phyloP scores from a whole-genome alignment of 1,140 invertebrate genomes.

The Zeugodacus cucurbitae region DNA sequence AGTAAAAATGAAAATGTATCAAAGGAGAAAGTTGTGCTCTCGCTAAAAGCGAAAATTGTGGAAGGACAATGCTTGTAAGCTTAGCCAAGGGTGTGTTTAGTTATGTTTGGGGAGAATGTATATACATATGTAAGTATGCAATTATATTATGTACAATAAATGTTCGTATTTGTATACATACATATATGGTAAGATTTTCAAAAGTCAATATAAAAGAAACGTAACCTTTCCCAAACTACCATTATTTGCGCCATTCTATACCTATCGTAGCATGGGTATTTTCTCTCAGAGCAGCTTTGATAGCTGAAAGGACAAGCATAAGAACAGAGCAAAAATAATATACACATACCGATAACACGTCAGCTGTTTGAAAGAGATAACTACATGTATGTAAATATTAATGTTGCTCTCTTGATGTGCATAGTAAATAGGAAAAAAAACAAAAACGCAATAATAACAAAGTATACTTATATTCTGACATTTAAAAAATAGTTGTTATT shows the following conservation, averaged over 20 bases:
- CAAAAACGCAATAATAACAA: neutral
- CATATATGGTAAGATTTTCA: no score
- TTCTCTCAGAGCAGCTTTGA: neutral
- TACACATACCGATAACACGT: neutral
- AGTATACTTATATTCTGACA: neutral
- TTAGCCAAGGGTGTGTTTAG: neutral
- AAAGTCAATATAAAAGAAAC: neutral
- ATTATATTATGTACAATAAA: no score
- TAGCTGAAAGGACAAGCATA: neutral
- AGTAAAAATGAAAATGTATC: neutral
- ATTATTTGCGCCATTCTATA: neutral
- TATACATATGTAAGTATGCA: neutral
- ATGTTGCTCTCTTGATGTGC: neutral
- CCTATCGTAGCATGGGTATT: neutral
- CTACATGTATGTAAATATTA: neutral
- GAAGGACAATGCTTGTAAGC: neutral
- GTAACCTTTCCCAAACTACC: neutral
- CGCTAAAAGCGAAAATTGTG: neutral
- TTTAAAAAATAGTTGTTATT: neutral
- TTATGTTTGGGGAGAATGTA: neutral
- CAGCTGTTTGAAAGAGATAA: slow-evolving; percentile 8
- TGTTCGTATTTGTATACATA: neutral
- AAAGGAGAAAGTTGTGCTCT: neutral
- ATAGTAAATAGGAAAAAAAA: neutral
- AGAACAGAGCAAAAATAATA: neutral